phyloP scores from a whole-genome alignment of 2,797 vertebrate species.

The Smutsia temminckii region DNA sequence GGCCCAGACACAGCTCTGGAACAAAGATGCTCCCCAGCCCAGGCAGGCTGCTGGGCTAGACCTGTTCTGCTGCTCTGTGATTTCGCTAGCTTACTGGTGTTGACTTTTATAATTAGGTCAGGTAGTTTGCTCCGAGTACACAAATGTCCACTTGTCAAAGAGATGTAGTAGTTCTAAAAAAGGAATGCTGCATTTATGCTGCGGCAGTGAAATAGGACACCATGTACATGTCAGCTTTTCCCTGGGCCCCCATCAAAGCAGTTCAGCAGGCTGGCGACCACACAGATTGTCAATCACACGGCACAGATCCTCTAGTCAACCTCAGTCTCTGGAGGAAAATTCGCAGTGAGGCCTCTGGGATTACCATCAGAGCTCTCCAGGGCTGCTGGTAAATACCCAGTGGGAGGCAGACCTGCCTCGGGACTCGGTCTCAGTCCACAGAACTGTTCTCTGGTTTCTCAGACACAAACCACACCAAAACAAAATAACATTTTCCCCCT shows the following conservation, averaged over 20 bases:
- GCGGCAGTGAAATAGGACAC: neutral
- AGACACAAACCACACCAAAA: neutral
- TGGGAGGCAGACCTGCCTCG: fast-evolving
- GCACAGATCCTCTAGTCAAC: neutral
- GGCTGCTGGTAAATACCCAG: neutral
- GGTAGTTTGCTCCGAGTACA: neutral
- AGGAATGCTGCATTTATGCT: neutral
- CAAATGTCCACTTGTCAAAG: neutral
- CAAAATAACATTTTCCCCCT: neutral
- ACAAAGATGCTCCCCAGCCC: neutral
- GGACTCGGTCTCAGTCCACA: neutral
- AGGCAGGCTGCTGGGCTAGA: fast-evolving
- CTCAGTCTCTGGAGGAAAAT: neutral
- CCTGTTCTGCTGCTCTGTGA: neutral
- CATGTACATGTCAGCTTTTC: fast-evolving
- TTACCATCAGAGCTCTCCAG: neutral
- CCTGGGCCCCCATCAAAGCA: fast-evolving
- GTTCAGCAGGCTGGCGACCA: fast-evolving
- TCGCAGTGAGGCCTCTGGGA: neutral
- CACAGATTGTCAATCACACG: fast-evolving
- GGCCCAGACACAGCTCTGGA: fast-evolving
- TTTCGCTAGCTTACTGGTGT: fast-evolving
- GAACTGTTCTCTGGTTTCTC: neutral
- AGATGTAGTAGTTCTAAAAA: neutral
- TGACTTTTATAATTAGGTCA: fast-evolving